These are phyloP conservation scores for Ophraella communa DNA, from an alignment of 2,888 invertebrate species.

Conservation along the genomic window DNA sequence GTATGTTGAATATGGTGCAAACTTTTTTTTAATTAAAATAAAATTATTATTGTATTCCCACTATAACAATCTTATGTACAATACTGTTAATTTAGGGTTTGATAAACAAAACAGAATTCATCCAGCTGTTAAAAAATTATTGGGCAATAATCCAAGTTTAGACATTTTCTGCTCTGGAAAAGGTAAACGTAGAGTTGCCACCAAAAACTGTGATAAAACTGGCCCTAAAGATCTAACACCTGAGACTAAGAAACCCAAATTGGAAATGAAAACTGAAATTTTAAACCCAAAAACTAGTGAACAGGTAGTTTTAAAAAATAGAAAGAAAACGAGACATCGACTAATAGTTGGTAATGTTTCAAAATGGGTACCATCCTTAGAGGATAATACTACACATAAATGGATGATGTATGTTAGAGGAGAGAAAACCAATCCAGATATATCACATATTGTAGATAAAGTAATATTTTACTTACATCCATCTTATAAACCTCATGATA, in stretches of 20 bases:
- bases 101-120: constrained; percentile 66
- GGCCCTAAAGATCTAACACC: constrained; percentile 21
- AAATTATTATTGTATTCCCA: too few relatives aligned
- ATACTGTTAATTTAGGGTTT: constrained; percentile 25
- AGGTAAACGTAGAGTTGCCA: constrained; percentile 34
- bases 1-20: too few relatives aligned
- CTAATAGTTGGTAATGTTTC: constrained; percentile 78
- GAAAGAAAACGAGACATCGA: constrained; percentile 53
- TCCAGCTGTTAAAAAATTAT: constrained; percentile 76
- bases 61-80: background rate
- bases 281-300: constrained; percentile 20
- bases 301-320: constrained; percentile 34
- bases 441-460: constrained; percentile 71
- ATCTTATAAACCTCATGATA: constrained; percentile 86
- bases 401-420: constrained; percentile 90
- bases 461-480: constrained; percentile 84
- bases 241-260: constrained; percentile 37
- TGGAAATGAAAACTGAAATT: constrained; percentile 25
- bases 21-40: too few relatives aligned
- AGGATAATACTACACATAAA: constrained; percentile 78
- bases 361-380: constrained; percentile 76
- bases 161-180: constrained; percentile 32
- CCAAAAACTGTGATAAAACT: constrained; percentile 29
- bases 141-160: constrained; percentile 63
- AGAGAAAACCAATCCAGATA: constrained; percentile 66